These are phyloP conservation scores for Cephus sareptanus DNA, from an alignment of 2,888 invertebrate genomes.

Conservation along the genomic window DNA sequence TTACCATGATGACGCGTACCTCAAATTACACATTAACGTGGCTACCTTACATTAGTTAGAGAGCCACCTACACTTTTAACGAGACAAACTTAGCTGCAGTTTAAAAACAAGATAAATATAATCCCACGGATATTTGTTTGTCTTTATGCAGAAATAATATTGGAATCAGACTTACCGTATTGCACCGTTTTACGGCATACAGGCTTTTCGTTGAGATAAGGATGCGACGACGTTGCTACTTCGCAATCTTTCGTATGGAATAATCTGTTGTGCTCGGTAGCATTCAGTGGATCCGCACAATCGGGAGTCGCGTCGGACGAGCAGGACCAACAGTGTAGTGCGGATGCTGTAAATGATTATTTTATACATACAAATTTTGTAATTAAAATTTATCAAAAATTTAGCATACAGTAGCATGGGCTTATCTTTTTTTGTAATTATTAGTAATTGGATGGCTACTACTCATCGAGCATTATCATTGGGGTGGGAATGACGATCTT, in stretches of 20 bases:
- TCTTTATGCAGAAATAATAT: background rate
- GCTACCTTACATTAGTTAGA: background rate
- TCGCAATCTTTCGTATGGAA: conserved; percentile 58
- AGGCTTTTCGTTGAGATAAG: conserved; percentile 60
- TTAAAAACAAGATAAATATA: background rate
- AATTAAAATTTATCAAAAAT: too few relatives aligned
- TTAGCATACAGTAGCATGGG: too few relatives aligned
- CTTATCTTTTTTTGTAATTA: too few relatives aligned
- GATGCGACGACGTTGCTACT: conserved; percentile 34
- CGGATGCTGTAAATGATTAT: conserved; percentile 67
- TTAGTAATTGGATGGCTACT: too few relatives aligned
- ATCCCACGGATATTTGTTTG: background rate
- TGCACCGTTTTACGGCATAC: conserved; percentile 82
- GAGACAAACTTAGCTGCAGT: background rate
- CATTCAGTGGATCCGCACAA: conserved; percentile 81
- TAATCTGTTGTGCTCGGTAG: conserved; percentile 65
- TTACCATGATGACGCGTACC: background rate
- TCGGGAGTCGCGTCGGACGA: conserved; percentile 77
- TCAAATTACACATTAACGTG: background rate
- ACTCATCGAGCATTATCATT: too few relatives aligned
- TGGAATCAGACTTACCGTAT: conserved; percentile 71
- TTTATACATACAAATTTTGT: background rate
- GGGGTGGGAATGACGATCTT: background rate
- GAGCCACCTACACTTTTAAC: background rate
- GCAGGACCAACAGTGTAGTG: conserved; percentile 82